Evolutionary conservation across 2,797 vertebrate species (phyloP).

Genomic region (Gymnopithys bicolor): DNA sequence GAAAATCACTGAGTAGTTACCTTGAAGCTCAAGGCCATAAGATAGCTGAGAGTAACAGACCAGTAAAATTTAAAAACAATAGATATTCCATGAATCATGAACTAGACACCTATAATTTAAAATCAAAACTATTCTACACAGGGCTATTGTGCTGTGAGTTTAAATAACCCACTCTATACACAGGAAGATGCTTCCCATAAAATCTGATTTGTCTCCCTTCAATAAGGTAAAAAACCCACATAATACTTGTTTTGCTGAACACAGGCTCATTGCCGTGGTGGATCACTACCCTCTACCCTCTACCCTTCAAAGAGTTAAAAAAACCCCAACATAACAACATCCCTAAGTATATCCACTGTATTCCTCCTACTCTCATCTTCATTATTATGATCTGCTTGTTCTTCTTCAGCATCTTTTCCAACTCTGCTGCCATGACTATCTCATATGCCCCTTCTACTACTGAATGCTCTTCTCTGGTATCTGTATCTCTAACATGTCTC

Average conservation of each 20-base stretch:
- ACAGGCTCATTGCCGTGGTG: background rate
- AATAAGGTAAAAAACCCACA: fast-evolving
- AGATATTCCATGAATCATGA: background rate
- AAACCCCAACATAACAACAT: background rate
- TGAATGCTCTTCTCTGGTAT: background rate
- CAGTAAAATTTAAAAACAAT: background rate
- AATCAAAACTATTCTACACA: background rate
- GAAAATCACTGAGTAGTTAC: background rate
- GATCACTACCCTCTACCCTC: background rate
- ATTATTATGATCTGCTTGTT: background rate
- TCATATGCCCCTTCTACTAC: background rate
- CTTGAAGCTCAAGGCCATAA: background rate
- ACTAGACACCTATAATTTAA: background rate
- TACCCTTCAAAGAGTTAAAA: background rate
- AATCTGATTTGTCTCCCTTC: background rate
- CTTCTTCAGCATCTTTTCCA: background rate
- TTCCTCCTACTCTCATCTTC: background rate
- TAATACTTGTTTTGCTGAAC: background rate
- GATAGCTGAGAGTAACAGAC: background rate
- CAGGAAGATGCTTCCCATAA: background rate
- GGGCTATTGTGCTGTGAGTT: background rate
- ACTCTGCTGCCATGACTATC: background rate
- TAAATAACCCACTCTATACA: background rate
- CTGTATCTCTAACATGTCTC: background rate
- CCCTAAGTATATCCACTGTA: background rate